Evolutionary conservation across 2,888 invertebrate genomes (phyloP), one percentile per base, ranked within the genome.

Genomic region (Linnaemya vulpina): DNA sequence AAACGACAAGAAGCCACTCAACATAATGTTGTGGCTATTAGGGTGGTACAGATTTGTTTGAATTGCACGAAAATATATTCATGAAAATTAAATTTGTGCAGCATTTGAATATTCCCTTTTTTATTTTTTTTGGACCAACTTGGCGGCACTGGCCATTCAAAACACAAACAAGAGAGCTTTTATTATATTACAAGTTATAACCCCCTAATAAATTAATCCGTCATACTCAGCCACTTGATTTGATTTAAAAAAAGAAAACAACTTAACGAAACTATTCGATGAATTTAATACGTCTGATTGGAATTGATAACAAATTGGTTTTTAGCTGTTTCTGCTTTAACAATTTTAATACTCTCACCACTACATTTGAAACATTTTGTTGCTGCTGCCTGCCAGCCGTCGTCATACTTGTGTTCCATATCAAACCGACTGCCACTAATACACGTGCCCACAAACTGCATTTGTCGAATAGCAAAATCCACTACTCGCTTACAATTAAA

Each of bases 301-400:
- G 58, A 83, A 77, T 65, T 65, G 65, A 71, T 83, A 75, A 83
- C 76, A 77, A 77, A 83, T 83, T 77, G 71, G 40, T 30, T 71
- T 82, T 74, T 43, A 53, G 62, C 38, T 67, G 40, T 65, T 55
- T 73, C 38, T 60, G 11, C 35, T 65, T 60, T 49, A 60, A 25
- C 38, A 68, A 60, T 49, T 38, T 60, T 40, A 53, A 62, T 35
- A 62, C 78, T 43, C 13, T 20, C 53, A 11, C 40, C 40, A 62
- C 15, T 53, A 7, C 75, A 65, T 55, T 20, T 8, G 20, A 43
- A 53, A 51, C 5, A 71, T 58, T 71, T 55, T 22, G 11, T n/a
- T 68, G 46, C n/a, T 25, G 17, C n/a, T 60, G 62, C 15, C 53
- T 25, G 20, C 15, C 22, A 40, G 13, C n/a, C n/a, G n/a, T n/a